These are phyloP conservation scores for Spilogale gracilis DNA, from an alignment of 2,113 vertebrate species.

Conservation along the genomic window DNA sequence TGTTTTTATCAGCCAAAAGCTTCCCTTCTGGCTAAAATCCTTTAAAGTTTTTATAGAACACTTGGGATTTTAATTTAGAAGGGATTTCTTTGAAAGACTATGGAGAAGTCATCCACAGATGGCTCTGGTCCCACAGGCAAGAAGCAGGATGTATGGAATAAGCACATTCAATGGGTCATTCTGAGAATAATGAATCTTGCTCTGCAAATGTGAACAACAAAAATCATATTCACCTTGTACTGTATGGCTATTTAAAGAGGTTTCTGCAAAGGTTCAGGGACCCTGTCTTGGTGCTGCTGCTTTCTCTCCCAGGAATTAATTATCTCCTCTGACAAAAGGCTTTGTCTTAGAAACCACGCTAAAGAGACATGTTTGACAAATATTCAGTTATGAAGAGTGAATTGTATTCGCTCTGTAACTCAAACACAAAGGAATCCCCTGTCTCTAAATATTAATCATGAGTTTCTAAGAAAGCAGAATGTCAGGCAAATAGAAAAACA, in stretches of 20 bases:
- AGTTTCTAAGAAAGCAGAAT: not conserved
- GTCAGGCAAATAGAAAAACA: not conserved
- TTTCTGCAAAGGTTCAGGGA: not conserved
- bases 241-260: not conserved
- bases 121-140: not conserved
- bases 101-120: not conserved
- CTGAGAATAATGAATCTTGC: not conserved
- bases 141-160: not conserved
- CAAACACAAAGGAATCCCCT: not conserved
- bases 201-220: not conserved
- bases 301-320: slow-evolving; percentile 57
- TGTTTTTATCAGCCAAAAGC: not conserved
- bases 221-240: not conserved
- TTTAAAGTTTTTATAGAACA: not conserved
- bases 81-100: not conserved
- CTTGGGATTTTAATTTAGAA: not conserved
- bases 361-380: not conserved
- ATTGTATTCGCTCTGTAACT: not conserved
- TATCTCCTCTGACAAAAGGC: not conserved
- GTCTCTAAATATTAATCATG: not conserved
- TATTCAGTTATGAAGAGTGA: not conserved
- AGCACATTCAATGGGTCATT: not conserved
- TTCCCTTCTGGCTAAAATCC: not conserved
- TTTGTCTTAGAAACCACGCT: slow-evolving; percentile 40
- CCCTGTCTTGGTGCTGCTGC: not conserved